These are phyloP conservation scores for Otus sunia DNA, from an alignment of 2,113 vertebrate genomes.

Conservation along the genomic window DNA sequence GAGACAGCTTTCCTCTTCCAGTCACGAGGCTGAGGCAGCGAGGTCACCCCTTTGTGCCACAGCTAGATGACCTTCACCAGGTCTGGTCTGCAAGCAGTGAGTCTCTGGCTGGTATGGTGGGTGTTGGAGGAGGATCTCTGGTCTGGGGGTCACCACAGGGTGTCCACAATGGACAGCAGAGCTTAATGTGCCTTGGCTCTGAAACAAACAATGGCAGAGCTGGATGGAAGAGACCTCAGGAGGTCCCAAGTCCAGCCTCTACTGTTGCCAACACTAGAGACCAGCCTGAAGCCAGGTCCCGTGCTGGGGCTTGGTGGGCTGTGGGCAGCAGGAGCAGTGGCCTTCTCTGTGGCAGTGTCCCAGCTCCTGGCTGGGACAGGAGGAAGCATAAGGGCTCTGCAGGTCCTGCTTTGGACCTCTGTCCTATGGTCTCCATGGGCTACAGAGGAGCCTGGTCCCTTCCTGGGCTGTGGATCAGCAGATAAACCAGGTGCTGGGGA, in stretches of 20 bases:
- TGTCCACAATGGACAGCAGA: accelerated
- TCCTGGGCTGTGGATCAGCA: neutral
- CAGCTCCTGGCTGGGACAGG: neutral
- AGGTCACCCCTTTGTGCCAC: neutral
- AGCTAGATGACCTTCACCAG: neutral
- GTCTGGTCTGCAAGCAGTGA: neutral
- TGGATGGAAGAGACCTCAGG: neutral
- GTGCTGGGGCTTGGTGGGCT: neutral
- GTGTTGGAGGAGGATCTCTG: neutral
- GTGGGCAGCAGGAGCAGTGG: neutral
- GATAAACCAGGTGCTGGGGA: neutral
- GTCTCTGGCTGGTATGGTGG: accelerated
- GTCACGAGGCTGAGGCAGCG: neutral
- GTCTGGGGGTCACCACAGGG: neutral
- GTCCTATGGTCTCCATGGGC: accelerated
- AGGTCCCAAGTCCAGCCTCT: neutral
- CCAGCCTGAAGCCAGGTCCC: accelerated
- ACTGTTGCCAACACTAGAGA: neutral
- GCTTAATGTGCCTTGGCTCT: neutral
- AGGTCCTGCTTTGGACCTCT: neutral
- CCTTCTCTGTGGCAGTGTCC: neutral
- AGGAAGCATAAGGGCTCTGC: neutral
- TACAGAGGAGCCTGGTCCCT: neutral
- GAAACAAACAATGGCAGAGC: accelerated
- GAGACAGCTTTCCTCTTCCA: neutral